A percentile compares a stretch with the other conserved stretches of the same genome.
phyloP scores from a whole-genome alignment of 37 sponge, comb jelly and placozoan genomes.

The Halichondria panicea region DNA sequence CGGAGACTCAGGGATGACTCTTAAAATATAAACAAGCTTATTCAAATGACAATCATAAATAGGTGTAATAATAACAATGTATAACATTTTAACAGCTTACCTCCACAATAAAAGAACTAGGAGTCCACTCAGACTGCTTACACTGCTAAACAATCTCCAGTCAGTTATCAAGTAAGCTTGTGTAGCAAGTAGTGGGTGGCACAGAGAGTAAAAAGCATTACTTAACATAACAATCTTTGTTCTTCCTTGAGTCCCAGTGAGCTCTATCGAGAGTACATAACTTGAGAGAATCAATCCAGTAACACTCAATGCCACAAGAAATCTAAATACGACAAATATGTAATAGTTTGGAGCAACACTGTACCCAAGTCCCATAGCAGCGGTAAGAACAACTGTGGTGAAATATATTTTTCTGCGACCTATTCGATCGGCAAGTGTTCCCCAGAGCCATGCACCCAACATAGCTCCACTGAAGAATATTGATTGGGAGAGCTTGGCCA shows the following conservation, averaged over 20 bases:
- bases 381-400: not conserved
- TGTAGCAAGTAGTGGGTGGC: not conserved
- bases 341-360: conserved; percentile 7
- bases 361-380: conserved; percentile 6
- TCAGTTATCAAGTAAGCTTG: conserved; percentile 43
- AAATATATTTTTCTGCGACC: conserved; percentile 49
- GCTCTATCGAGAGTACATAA: conserved; percentile 44
- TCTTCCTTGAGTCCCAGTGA: conserved; percentile 25
- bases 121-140: conserved; percentile 5
- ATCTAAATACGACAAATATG: conserved; percentile 33
- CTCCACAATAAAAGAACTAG: conserved; percentile 7
- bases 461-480: conserved; percentile 50
- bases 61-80: not conserved
- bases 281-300: conserved; percentile 22
- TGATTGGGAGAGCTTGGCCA: conserved; percentile 51
- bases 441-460: conserved; percentile 53
- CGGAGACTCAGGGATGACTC: conserved; percentile 76
- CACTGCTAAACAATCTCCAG: conserved; percentile 29
- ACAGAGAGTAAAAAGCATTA: conserved; percentile 12
- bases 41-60: no score
- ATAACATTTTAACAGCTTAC: not conserved
- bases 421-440: conserved; percentile 33
- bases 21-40: no score
- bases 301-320: not conserved
- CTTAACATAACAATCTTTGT: conserved; percentile 2